Evolutionary conservation across 2,888 invertebrate species (phyloP), one percentile per base, ranked within the genome.

Genomic region (Bombyx huttoni): DNA sequence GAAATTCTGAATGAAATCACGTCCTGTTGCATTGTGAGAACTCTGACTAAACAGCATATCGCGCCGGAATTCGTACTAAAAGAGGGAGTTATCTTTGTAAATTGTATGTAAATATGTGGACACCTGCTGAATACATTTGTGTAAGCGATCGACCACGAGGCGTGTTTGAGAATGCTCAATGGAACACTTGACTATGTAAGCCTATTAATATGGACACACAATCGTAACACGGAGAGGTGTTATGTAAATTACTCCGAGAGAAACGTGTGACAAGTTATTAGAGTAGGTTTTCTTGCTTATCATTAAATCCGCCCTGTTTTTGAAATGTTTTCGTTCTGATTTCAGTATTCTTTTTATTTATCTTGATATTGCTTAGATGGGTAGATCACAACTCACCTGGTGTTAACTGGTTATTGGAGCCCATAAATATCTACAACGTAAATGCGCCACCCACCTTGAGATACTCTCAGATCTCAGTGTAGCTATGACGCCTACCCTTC

Each of bases 61-160:
- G 68, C 55, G 61, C 75, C 77, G 78, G 78, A 78, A 78, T 70
- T 65, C 61, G 69, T 72, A 68, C 69, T 76, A 74, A 75, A 47
- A 71, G 70, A 74, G 73, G 69, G 71, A 72, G 77, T 78, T 73
- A 78, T 69, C 75, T 82, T 75, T 75, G 73, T 78, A 86, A 87
- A 86, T 84, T 83, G 83, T 87, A 87, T 88, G 86, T 85, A 81
- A 87, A 88, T 87, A 81, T 60, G 73, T 71, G 77, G 80, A 84
- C 87, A 88, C 86, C 86, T 87, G 87, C 83, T 80, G 87, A 81
- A 87, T 87, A 85, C 78, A 81, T 84, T 86, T 81, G 78, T 77
- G 64, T 72, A 66, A 70, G 67, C 68, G 71, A 71, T 64, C 69
- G 70, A 64, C 68, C 67, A 65, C 67, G 70, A 71, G 73, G 67